Base-by-base conservation (phyloP, 2,113 vertebrate genomes). In the Amazona guildingii region DNA sequence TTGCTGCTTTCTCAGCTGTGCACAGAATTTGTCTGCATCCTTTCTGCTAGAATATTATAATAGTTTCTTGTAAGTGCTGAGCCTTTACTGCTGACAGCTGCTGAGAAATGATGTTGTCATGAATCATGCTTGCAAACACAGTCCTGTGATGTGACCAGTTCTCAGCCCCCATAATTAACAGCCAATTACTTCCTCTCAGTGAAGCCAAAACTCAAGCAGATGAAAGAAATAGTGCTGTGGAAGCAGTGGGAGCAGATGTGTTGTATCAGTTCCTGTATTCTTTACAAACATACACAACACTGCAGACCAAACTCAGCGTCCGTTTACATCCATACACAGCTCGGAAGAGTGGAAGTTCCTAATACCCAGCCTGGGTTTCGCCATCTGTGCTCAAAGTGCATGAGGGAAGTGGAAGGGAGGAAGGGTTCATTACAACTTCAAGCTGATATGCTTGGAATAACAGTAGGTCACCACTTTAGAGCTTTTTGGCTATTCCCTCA, bases 1-100 rank as follows among this genome's bases (percentile, higher is more conserved):
- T 97, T 97, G 95, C 96, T 96, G 95, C 95, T 94, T 96, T 97
- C 95, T 97, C 95, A 96, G 96, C 95, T 96, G 95, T 39, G 80
- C 88, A 18, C 88, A 86, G 90, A 80, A 75, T 97, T 97, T 96
- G 92, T 94, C 95, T 94, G 86, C 92, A 69, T 95, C 92, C 77
- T 96, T 75, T 93, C 95, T 90, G 92, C 51, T 94, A 66, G 79
- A 76, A 95, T 88, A 96, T 96, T 86, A 90, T 96, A 97, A 95
- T 92, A 93, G 93, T 94, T 94, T 96, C 95, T 96, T 96, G 94
- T 95, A 93, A 97, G 92, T 86, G 83, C 95, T 78, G 95, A 93
- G 90, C 83, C 89, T 92, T 75, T 91, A 59, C 96, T 95, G 96
- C 92, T 94, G 94, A 95, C 94, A 96, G 96, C 96, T 96, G 94